Base-by-base conservation (phyloP, 2,888 invertebrate genomes). In the Cheilosia scutellata region DNA sequence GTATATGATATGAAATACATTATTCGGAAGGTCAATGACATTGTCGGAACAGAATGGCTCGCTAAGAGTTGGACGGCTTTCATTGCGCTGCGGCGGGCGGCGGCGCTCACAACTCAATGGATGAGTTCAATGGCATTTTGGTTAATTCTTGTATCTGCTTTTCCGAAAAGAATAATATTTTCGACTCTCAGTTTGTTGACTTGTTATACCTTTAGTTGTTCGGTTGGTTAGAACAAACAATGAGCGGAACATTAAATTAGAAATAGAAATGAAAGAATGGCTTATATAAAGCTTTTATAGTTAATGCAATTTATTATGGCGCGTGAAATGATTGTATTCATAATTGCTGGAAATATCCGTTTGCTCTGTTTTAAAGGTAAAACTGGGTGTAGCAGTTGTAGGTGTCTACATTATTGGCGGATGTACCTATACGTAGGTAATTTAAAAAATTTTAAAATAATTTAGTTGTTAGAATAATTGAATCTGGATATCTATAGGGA, bases 1-100 rank as follows among this genome's bases (percentile, higher is more conserved):
- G 65, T 49, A 37, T 37, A 37, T 37, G 37, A 66, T 74, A 75
- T 78, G 78, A 83, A 77, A 72, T 47, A 62, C 55, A 72, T 77
- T 82, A 86, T 86, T 86, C 66, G 77, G 80, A 68, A 66, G 86
- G 86, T 86, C 86, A 86, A 82, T 82, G 86, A 86, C 86, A 72
- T 58, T 55, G 42, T 51, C 58, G 66, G 55, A 74, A 68, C 47
- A 47, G 55, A 33, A 25, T 60, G 62, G 79, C 49, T 55, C 62
- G 79, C 71, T 71, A 78, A 86, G 86, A 80, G 76, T 74, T 82
- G 66, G 75, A 62, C 68, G 70, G 72, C 53, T 80, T 82, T 72
- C 57, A 76, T 72, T 66, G 77, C 71, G 66, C 74, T 62, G 49
- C 31, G 37, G 51, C 58, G 53, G 53, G 58, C 62, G 63, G 51